Evolutionary conservation across 2,797 vertebrate species (phyloP).

Genomic region (Gephyroberyx darwinii): DNA sequence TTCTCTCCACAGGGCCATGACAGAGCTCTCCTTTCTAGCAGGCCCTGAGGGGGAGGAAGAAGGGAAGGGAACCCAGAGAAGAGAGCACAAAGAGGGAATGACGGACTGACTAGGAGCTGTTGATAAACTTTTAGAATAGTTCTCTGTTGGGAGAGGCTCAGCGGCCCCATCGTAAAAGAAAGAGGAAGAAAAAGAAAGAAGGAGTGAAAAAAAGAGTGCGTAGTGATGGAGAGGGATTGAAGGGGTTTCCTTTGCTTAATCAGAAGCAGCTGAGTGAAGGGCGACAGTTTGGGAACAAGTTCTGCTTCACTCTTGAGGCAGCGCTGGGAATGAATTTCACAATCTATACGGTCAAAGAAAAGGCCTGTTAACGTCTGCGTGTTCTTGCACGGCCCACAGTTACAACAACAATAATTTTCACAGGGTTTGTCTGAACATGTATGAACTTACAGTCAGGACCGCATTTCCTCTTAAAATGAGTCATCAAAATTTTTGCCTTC

Average conservation of each 20-base stretch:
- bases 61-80: constrained; percentile 49
- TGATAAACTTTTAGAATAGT: constrained; percentile 80
- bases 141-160: constrained; percentile 70
- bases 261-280: constrained; percentile 72
- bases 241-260: constrained; percentile 65
- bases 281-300: constrained; percentile 61
- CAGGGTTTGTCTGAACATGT: constrained; percentile 34
- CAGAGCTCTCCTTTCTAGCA: constrained; percentile 72
- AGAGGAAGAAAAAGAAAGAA: constrained; percentile 40
- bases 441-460: constrained; percentile 40
- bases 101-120: constrained; percentile 70
- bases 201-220: constrained; percentile 31
- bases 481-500: constrained; percentile 67
- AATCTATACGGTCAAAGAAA: constrained; percentile 23
- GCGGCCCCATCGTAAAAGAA: constrained; percentile 60
- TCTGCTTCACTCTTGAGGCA: constrained; percentile 59
- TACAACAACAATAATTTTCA: constrained; percentile 10
- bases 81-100: constrained; percentile 70
- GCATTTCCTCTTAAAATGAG: constrained; percentile 52
- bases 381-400: not conserved
- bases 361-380: constrained; percentile 11
- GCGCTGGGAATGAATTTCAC: constrained; percentile 38
- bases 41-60: constrained; percentile 55
- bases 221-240: constrained; percentile 47
- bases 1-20: constrained; percentile 69